Base-by-base conservation (phyloP, 2,113 vertebrate genomes). In the Sminthopsis crassicaudata region DNA sequence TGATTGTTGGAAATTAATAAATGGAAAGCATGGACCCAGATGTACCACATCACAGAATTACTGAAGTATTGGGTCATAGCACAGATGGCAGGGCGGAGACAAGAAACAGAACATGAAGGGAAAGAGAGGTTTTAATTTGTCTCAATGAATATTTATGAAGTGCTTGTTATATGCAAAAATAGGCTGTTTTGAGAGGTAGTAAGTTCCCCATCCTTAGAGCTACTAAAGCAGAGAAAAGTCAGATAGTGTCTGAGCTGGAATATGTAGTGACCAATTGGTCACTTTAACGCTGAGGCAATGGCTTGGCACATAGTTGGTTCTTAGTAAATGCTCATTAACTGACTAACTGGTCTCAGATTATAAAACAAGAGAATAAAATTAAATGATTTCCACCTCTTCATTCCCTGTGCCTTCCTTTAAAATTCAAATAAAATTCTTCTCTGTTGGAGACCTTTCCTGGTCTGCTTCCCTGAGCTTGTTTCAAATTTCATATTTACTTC, bases 1-100 rank as follows among this genome's bases (percentile, higher is more conserved):
- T n/a, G 1, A 94, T 84, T 95, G 50, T 51, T 51, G 90, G 46
- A 10, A 97, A 96, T 93, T 92, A 54, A 92, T 23, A 97, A 95
- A 89, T 90, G 92, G 89, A 95, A 97, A 96, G 92, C 93, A 46
- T 0, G 84, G 96, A 54, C 96, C 92, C 60, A 48, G 3, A 1
- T n/a, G 89, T n/a, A 57, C 93, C 95, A 94, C 90, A 67, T 95
- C 97, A 91, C 89, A 95, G 95, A 84, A 97, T 96, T 95, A 24
- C 57, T 92, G 30, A 42, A 89, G 91, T 52, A 4, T 0, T 88
- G 93, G 91, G 46, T 95, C 89, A 76, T 46, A 55, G 90, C 12
- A 91, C 90, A 91, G 91, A 96, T 50, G 95, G 55, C 30, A 91
- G 84, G 11, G 42, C 2, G 27, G 91, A 67, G 84, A 95, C 22